Base-by-base conservation (phyloP, 2,797 vertebrate species). In the Sebastes matsubarae region DNA sequence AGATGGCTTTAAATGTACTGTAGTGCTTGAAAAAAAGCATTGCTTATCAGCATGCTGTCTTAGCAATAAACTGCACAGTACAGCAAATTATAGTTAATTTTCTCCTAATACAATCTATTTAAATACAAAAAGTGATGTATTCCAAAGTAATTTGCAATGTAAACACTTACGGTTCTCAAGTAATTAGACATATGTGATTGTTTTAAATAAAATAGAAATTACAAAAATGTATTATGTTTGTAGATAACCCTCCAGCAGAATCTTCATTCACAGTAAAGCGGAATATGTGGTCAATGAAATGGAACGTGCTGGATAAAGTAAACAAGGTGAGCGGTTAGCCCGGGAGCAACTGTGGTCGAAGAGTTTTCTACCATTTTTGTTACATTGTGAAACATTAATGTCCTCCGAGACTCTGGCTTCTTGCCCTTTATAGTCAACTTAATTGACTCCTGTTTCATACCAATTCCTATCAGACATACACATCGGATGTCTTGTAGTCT, bases 371-470 rank as follows among this genome's bases (percentile, higher is more conserved):
- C n/a, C 46, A 24, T 77, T 74, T 46, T 20, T 60, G 70, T 61
- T 30, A 66, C 66, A 82, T 16, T 76, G 61, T 1, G 1, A 78
- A 6, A 36, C 65, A 50, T 58, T 22, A 22, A 73, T 75, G 6
- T 14, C 59, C 29, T 52, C n/a, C 20, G 5, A 34, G 55, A 60
- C 64, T 68, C 18, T 3, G 34, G 24, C 71, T 72, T 65, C n/a
- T 55, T 80, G 29, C 36, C 55, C 75, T 59, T 72, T 60, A 34
- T 13, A 69, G 68, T 80, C 64, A 80, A 69, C 58, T 75, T 82
- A 77, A 84, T 81, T 76, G 81, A 86, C 68, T 80, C 36, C 24
- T 63, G 64, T 83, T 80, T 70, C 29, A 52, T 70, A 79, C 64
- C 57, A 74, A n/a, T 73, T 71, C 34, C 16, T 30, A 14, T 76